Evolutionary conservation across 1,140 invertebrate genomes (phyloP), one percentile per base, ranked within the genome.

Genomic region (Nymphalis io): DNA sequence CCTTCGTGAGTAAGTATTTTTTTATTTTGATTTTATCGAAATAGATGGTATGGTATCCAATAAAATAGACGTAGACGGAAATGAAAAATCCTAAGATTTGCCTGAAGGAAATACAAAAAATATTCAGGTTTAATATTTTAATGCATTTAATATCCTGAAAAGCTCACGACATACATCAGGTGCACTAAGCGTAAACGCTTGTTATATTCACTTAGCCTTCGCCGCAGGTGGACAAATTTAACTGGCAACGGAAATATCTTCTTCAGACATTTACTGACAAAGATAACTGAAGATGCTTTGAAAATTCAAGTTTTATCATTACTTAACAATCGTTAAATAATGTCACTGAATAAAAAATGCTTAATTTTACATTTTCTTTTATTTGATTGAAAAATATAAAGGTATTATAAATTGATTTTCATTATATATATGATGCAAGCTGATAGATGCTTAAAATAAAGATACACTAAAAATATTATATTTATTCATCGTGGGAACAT

Each of bases 181-280:
- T 46, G 42, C 42, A 46, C 15, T n/a, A 8, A 33, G 27, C 5
- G 27, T 16, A 16, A 6, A n/a, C 42, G 42, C 42, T 46, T 46
- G 42, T 18, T 46, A n/a, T 46, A 46, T 46, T 46, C 42, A 46
- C 42, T 46, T 18, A 46, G 15, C 40, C 13, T n/a, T 46, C n/a
- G 42, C 42, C 42, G 42, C 42, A 46, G 42, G 42, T 46, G n/a
- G 42, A 15, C 42, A n/a, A 46, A 46, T 46, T 46, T 46, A 46
- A 46, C 42, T 46, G 42, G 15, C 42, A 46, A 16, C 42, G 42
- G 42, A 46, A 46, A 46, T n/a, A 46, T 46, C 42, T 46, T 16
- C 42, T 8, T n/a, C 3, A 46, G 42, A 46, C 42, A n/a, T 18
- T n/a, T 18, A 46, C 12, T 16, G 42, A 46, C n/a, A 46, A n/a